These are phyloP conservation scores for Lasioglossum vierecki DNA, from an alignment of 2,888 invertebrate species.

Conservation along the genomic window DNA sequence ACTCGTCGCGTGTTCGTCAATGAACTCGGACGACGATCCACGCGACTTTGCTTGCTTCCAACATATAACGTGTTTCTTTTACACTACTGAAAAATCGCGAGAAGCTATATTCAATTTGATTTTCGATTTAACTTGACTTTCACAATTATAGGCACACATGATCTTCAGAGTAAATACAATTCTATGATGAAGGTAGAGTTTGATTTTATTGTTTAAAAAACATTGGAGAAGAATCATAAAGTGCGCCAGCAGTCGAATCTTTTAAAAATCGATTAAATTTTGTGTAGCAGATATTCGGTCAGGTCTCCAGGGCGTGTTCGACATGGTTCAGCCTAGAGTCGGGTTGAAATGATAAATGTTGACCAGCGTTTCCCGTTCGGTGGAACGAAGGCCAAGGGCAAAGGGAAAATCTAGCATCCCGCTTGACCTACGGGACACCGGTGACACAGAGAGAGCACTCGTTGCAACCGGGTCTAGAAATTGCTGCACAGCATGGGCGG, in stretches of 20 bases:
- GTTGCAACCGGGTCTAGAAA: constrained; percentile 37
- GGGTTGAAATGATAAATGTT: background rate
- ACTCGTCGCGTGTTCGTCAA: constrained; percentile 3
- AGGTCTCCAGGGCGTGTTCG: background rate
- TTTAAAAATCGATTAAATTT: background rate
- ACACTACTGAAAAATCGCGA: background rate
- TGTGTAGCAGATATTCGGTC: background rate
- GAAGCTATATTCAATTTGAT: background rate
- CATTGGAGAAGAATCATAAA: background rate
- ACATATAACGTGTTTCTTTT: background rate
- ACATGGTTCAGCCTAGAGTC: background rate
- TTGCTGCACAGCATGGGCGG: constrained; percentile 46
- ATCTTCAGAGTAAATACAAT: background rate
- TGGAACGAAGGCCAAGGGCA: constrained; percentile 16
- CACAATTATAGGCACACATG: no score
- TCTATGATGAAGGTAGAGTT: background rate
- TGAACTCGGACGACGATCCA: background rate
- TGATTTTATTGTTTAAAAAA: background rate
- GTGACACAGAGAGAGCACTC: constrained; percentile 1
- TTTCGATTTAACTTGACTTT: no score
- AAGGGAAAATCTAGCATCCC: background rate
- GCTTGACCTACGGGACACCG: constrained; percentile 25
- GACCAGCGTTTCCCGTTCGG: constrained; percentile 11
- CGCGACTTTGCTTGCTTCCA: background rate
- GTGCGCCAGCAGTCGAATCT: background rate